phyloP scores from a whole-genome alignment of 2,888 invertebrate species.

The Apotomis capreana region DNA sequence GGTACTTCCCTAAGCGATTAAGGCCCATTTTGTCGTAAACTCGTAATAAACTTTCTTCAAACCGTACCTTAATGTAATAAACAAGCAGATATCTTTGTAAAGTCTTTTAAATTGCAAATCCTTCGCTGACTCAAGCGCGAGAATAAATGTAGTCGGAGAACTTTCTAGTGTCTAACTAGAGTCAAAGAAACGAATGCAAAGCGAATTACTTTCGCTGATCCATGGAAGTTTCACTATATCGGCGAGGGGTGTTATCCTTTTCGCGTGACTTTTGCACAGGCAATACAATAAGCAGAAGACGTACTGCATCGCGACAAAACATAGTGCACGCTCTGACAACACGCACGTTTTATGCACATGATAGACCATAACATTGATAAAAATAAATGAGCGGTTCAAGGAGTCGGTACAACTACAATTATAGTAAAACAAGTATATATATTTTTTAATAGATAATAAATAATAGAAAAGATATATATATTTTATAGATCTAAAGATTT shows the following conservation, averaged over 20 bases:
- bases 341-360: not conserved
- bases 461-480: too few species aligned
- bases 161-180: conserved; percentile 52
- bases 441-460: too few species aligned
- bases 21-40: too few species aligned
- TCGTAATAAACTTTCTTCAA: not conserved
- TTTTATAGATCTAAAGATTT: too few species aligned
- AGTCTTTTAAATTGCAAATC: conserved; percentile 33
- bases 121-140: conserved; percentile 29
- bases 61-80: conserved; percentile 1
- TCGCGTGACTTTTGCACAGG: conserved; percentile 61
- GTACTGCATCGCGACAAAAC: not conserved
- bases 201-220: conserved; percentile 70
- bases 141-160: conserved; percentile 32
- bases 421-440: too few species aligned
- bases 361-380: not conserved
- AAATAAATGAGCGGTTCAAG: too few species aligned
- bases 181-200: conserved; percentile 51
- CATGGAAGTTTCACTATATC: conserved; percentile 69
- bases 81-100: conserved; percentile 13
- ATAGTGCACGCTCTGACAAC: too few species aligned
- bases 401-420: too few species aligned
- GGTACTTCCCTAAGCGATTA: too few species aligned
- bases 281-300: not conserved
- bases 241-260: conserved; percentile 70